Percentiles rank a stretch among this genome's conserved stretches.
phyloP scores from a whole-genome alignment of 2,797 vertebrate species.

The Pseudochaenichthys georgianus region DNA sequence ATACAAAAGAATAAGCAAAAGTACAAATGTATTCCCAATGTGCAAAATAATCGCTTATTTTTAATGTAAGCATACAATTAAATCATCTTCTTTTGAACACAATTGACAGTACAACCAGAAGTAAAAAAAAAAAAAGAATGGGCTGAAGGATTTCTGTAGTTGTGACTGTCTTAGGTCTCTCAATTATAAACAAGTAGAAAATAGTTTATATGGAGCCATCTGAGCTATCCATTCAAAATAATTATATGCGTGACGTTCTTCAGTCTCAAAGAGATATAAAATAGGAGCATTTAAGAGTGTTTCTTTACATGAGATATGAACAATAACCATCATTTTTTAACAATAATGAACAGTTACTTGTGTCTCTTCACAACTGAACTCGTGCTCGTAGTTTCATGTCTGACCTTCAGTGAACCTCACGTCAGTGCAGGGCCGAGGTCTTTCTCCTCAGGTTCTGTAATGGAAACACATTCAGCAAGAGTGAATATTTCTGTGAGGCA shows the following conservation, averaged over 20 bases:
- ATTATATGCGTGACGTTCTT: not conserved
- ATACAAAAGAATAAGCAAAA: constrained; percentile 20
- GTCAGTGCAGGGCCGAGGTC: constrained; percentile 36
- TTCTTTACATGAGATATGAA: constrained; percentile 9
- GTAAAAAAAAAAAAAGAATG: constrained; percentile 7
- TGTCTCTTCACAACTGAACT: constrained; percentile 6
- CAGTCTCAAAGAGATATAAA: constrained; percentile 8
- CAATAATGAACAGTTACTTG: not conserved
- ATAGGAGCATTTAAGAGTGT: constrained; percentile 9
- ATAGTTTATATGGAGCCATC: constrained; percentile 7
- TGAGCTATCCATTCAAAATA: not conserved
- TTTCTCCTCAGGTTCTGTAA: constrained; percentile 82
- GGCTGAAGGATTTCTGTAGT: not conserved
- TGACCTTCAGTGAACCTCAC: constrained; percentile 1
- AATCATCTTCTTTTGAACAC: no score
- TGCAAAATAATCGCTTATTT: constrained; percentile 66
- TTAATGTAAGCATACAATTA: no score
- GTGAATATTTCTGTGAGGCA: no score
- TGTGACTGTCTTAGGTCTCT: constrained; percentile 36
- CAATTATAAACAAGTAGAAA: constrained; percentile 15
- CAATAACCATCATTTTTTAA: constrained; percentile 13
- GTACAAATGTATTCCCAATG: constrained; percentile 42
- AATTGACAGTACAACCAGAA: not conserved
- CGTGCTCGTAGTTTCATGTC: not conserved
- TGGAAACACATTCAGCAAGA: constrained; percentile 50